phyloP scores from a whole-genome alignment of 2,888 invertebrate species.

The Pristionchus fissidentatus region DNA sequence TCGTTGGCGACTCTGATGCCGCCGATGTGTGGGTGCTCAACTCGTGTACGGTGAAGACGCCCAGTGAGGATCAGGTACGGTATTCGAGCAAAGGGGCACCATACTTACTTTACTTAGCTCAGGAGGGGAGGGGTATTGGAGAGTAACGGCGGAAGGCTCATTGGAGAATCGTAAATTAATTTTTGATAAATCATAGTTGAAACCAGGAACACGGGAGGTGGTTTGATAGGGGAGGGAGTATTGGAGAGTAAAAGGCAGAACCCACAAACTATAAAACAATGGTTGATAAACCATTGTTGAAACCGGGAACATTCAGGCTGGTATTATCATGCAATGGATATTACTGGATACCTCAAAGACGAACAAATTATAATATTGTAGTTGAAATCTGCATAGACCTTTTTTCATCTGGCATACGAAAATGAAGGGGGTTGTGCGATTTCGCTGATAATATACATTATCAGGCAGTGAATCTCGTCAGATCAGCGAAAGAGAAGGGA shows the following conservation, averaged over 20 bases:
- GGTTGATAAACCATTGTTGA: no score
- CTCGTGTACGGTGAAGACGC: conserved; percentile 97
- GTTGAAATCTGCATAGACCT: no score
- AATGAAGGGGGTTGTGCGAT: not conserved
- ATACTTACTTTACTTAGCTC: not conserved
- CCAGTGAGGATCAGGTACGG: conserved; percentile 83
- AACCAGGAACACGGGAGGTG: not conserved
- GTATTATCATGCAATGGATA: no score
- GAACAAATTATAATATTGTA: no score
- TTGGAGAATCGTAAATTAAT: not conserved
- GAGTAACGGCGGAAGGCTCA: no score
- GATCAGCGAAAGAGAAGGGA: conserved; percentile 57
- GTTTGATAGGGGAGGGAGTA: no score
- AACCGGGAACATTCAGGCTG: no score
- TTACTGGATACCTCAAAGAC: no score
- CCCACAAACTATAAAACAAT: no score
- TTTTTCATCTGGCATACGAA: not conserved
- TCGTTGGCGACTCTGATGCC: conserved; percentile 82
- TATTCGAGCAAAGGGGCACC: not conserved
- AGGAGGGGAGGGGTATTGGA: not conserved
- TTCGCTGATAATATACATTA: not conserved
- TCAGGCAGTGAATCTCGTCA: conserved; percentile 51
- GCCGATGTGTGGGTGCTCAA: conserved; percentile 96
- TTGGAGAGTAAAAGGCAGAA: no score
- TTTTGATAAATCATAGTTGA: not conserved